phyloP scores from a whole-genome alignment of 2,797 vertebrate species.

The Acanthurus leucopareius region DNA sequence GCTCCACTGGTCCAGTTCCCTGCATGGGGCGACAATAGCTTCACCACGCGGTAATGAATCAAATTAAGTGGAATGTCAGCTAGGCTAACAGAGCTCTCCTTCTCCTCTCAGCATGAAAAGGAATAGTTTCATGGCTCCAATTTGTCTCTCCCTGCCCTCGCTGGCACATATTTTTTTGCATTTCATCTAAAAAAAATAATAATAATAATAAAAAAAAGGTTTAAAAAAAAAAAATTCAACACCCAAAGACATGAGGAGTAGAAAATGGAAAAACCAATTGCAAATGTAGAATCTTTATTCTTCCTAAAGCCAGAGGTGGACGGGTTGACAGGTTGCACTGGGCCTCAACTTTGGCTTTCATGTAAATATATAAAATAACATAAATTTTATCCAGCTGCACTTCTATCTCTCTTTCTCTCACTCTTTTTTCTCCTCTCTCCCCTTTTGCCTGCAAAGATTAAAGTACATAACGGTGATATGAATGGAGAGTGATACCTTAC shows the following conservation, averaged over 20 bases:
- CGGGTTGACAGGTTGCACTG: constrained; percentile 16
- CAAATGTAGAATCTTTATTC: constrained; percentile 59
- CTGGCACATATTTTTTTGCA: constrained; percentile 65
- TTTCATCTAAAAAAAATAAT: constrained; percentile 56
- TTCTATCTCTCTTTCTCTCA: constrained; percentile 6
- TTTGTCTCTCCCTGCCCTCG: constrained; percentile 71
- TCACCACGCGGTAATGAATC: constrained; percentile 80
- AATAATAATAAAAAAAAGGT: not conserved
- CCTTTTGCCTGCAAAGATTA: constrained; percentile 53
- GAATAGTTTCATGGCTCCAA: constrained; percentile 74
- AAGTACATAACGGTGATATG: constrained; percentile 47
- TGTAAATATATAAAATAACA: constrained; percentile 68
- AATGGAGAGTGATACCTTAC: constrained; percentile 45
- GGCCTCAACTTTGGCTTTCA: constrained; percentile 50
- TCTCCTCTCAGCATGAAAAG: constrained; percentile 74
- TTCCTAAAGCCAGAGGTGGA: constrained; percentile 44
- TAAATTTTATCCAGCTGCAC: constrained; percentile 52
- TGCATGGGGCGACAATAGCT: constrained; percentile 74
- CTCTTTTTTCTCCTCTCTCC: too few species aligned
- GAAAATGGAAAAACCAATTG: constrained; percentile 46
- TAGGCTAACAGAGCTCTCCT: constrained; percentile 73
- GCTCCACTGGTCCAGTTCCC: constrained; percentile 73
- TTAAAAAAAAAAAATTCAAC: constrained; percentile 42
- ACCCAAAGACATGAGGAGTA: constrained; percentile 46
- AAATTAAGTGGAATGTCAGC: constrained; percentile 84